Base-by-base conservation (phyloP, 2,888 invertebrate species). In the Clunio marinus region DNA sequence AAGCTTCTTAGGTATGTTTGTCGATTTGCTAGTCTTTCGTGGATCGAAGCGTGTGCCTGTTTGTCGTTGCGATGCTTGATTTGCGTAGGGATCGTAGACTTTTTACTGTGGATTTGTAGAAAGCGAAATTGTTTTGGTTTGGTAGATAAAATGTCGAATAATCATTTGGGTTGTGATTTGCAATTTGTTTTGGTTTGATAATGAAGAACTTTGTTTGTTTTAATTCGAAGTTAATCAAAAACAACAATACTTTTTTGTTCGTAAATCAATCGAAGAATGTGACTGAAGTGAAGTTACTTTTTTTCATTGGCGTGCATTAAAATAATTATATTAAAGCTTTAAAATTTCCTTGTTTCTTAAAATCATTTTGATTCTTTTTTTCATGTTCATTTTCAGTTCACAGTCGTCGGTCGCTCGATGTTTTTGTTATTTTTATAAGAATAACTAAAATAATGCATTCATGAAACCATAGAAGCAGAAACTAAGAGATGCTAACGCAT, bases 1-100 rank as follows among this genome's bases (percentile, higher is more conserved):
- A 7, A 4, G 74, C 73, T 69, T 72, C 71, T 71, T 74, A 74
- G 70, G 71, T 70, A 71, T 70, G 68, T 63, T 68, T 70, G 67
- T 69, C 69, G 37, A 37, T 41, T 41, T n/a, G 41, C 41, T 32
- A 37, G 1, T 62, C 24, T 20, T 25, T 17, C 10, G n/a, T n/a
- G n/a, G n/a, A n/a, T 37, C 35, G 41, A 37, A 62, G 41, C 2
- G 13, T 15, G 62, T 41, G 41, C 15, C 41, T 41, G 41, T 15
- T 13, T n/a, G 41, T 13, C 41, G 41, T 3, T 41, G 3, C 13
- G 41, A 41, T 41, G 10, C 41, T 41, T 41, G 10, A 41, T 28
- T 25, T 62, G 20, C 41, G 62, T 24, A 24, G 32, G 7, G 62
- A 60, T 62, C 41, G 62, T 37, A 13, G 62, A 41, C n/a, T n/a